Percentiles rank a stretch among this genome's conserved stretches.
Conservation (phyloP, 1,140 invertebrate genomes). For the Pararge aegeria region DNA sequence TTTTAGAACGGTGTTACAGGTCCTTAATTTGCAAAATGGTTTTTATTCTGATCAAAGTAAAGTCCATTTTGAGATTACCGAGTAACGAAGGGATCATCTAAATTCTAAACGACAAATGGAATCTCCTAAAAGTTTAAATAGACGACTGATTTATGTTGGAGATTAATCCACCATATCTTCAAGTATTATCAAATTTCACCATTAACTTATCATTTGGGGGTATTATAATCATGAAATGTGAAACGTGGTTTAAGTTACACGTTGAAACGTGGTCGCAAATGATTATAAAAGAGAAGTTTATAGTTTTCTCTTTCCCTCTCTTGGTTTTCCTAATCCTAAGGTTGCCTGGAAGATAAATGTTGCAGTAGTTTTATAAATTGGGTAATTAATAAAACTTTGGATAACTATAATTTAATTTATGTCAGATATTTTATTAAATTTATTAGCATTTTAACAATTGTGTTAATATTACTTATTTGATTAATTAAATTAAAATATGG, state of each 20-base stretch:
- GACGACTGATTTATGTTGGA: neutral
- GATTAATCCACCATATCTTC: constrained; percentile 6
- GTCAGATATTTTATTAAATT: too few species aligned
- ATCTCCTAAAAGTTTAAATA: constrained; percentile 4
- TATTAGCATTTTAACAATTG: too few species aligned
- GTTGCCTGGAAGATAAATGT: too few species aligned
- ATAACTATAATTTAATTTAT: too few species aligned
- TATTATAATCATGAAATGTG: neutral
- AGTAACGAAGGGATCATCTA: constrained; percentile 1
- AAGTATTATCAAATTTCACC: neutral
- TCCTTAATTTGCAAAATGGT: constrained; percentile 4
- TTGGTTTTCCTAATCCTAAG: too few species aligned
- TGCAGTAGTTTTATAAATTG: too few species aligned
- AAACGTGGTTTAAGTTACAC: neutral
- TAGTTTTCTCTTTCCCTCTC: too few species aligned
- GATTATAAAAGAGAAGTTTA: too few species aligned
- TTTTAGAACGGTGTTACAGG: neutral
- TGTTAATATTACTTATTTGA: too few species aligned
- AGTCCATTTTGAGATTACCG: neutral
- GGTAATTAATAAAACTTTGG: too few species aligned
- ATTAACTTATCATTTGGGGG: neutral
- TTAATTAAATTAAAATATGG: too few species aligned
- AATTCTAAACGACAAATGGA: constrained; percentile 3
- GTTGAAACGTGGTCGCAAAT: neutral
- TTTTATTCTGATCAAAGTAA: neutral